phyloP scores from a whole-genome alignment of 2,888 invertebrate genomes.

The Plusia festucae region DNA sequence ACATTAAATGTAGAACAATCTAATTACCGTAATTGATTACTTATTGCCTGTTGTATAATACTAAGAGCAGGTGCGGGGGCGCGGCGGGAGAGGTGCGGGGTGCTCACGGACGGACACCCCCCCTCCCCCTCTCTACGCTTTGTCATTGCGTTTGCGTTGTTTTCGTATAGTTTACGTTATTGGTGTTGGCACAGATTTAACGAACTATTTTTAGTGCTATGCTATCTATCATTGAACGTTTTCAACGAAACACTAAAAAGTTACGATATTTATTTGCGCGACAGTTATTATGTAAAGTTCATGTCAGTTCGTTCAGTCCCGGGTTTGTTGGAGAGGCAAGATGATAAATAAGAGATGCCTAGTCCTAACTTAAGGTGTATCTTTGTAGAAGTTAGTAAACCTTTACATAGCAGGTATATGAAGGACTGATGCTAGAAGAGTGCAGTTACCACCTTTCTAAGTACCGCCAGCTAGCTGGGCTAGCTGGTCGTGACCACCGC shows the following conservation, averaged over 20 bases:
- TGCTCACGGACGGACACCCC: no score
- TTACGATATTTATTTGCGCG: not conserved
- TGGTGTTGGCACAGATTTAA: constrained; percentile 25
- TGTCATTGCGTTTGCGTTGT: constrained; percentile 3
- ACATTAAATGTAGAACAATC: not conserved
- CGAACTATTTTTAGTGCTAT: constrained; percentile 33
- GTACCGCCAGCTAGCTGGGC: no score
- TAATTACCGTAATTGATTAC: not conserved
- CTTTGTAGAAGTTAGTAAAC: no score
- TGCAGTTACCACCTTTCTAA: no score
- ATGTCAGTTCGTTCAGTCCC: not conserved
- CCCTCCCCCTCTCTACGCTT: not conserved
- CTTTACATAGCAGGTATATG: no score
- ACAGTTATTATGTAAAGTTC: not conserved
- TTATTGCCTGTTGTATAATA: not conserved
- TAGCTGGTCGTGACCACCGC: no score
- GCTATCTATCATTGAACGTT: constrained; percentile 8
- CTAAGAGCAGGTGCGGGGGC: constrained; percentile 9
- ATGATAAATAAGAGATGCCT: not conserved
- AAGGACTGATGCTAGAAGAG: no score
- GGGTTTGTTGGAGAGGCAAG: not conserved
- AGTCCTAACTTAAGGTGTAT: no score
- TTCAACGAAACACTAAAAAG: not conserved
- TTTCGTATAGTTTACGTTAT: constrained; percentile 18
- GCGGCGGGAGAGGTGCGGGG: constrained; percentile 7